These are phyloP conservation scores for Ormyrus rosae DNA, from an alignment of 2,888 invertebrate species.

Conservation along the genomic window DNA sequence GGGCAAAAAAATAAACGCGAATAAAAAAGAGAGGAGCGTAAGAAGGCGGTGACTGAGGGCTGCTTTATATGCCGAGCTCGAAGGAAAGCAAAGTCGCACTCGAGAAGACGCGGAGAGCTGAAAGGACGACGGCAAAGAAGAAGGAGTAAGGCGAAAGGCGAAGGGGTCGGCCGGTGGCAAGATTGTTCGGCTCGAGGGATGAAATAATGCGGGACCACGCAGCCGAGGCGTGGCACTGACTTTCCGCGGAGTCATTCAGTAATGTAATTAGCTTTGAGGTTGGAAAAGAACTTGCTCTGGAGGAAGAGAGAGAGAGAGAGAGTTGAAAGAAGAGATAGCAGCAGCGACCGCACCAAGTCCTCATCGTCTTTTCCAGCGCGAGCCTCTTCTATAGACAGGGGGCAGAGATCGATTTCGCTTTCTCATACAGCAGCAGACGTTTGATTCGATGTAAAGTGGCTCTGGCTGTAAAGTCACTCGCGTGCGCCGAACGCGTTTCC, in stretches of 20 bases:
- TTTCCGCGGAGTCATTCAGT: constrained; percentile 65
- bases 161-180: constrained; percentile 54
- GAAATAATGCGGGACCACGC: constrained; percentile 65
- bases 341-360: background rate
- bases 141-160: constrained; percentile 41
- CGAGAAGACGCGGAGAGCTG: background rate
- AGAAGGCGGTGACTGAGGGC: constrained; percentile 43
- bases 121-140: background rate
- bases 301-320: background rate
- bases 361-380: background rate
- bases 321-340: too few species aligned
- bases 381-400: background rate
- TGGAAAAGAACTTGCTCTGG: background rate
- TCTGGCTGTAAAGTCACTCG: background rate
- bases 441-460: constrained; percentile 24
- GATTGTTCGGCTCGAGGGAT: constrained; percentile 55
- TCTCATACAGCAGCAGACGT: background rate
- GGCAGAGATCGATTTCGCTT: constrained; percentile 19
- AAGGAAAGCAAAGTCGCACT: constrained; percentile 58
- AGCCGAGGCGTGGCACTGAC: constrained; percentile 53
- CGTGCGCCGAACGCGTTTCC: background rate
- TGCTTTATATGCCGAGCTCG: constrained; percentile 65
- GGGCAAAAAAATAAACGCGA: constrained; percentile 18
- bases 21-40: constrained; percentile 19
- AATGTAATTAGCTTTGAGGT: constrained; percentile 66